These are phyloP conservation scores for Steinernema khuongi DNA, from an alignment of 1,140 invertebrate genomes.

Conservation along the genomic window DNA sequence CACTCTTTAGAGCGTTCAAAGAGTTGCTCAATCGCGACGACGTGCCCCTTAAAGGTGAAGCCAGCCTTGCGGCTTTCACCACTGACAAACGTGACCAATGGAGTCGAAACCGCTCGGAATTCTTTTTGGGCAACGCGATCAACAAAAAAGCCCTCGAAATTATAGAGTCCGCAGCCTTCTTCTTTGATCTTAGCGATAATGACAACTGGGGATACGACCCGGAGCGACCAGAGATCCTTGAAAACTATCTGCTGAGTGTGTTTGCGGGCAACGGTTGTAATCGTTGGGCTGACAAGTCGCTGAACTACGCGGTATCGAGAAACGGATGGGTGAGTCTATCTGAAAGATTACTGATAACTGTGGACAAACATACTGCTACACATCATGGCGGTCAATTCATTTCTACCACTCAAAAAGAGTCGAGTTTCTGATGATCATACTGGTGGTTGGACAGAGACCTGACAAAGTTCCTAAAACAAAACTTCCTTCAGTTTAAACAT, in stretches of 20 bases:
- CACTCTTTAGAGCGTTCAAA: conserved; percentile 33
- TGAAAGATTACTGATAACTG: conserved; percentile 23
- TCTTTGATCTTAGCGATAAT: conserved; percentile 28
- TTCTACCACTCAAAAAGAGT: too few relatives aligned
- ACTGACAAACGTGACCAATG: conserved; percentile 41
- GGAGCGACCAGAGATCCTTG: conserved; percentile 19
- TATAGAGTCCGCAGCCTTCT: conserved; percentile 39
- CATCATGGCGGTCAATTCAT: too few relatives aligned
- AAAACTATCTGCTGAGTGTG: conserved; percentile 59
- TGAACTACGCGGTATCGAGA: conserved; percentile 91
- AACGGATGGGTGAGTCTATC: conserved; percentile 83
- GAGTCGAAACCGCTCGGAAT: conserved; percentile 38
- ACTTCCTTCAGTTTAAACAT: too few relatives aligned
- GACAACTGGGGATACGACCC: conserved; percentile 27
- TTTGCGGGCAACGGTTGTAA: conserved; percentile 91
- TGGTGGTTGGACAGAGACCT: too few relatives aligned
- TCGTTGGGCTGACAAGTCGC: conserved; percentile 86
- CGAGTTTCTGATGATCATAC: too few relatives aligned
- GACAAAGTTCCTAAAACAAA: too few relatives aligned
- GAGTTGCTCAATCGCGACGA: conserved; percentile 41
- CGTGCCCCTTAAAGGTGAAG: conserved; percentile 26
- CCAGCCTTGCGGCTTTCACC: conserved; percentile 40
- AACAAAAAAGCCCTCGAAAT: conserved; percentile 35
- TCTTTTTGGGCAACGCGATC: conserved; percentile 40
- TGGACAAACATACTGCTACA: too few relatives aligned